phyloP scores from a whole-genome alignment of 2,888 invertebrate species.

The Pseudoips prasinana region DNA sequence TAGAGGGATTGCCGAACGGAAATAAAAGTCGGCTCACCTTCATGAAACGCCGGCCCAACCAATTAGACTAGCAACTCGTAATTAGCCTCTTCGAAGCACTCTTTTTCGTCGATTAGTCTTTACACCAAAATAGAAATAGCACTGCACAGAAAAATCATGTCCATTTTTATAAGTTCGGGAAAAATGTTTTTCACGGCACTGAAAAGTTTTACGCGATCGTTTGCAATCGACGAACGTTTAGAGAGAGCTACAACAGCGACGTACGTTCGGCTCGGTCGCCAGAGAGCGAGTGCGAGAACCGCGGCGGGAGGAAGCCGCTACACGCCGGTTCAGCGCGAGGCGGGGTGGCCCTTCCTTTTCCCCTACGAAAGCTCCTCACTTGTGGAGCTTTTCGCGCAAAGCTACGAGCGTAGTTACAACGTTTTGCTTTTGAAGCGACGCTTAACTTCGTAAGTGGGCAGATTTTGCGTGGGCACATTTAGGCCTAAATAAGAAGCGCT shows the following conservation, averaged over 20 bases:
- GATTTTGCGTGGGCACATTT: slow-evolving; percentile 74
- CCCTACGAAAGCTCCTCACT: slow-evolving; percentile 60
- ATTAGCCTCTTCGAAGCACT: slow-evolving; percentile 73
- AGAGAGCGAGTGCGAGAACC: slow-evolving; percentile 65
- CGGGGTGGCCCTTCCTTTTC: slow-evolving; percentile 72
- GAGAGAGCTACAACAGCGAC: slow-evolving; percentile 33
- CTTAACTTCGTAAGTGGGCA: slow-evolving; percentile 78
- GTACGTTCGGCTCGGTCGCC: slow-evolving; percentile 53
- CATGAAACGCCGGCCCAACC: slow-evolving; percentile 79
- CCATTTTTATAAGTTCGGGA: slow-evolving; percentile 49
- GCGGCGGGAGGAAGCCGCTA: slow-evolving; percentile 42
- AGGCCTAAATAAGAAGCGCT: slow-evolving; percentile 74
- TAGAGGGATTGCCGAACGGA: slow-evolving; percentile 81
- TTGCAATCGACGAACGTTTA: slow-evolving; percentile 22
- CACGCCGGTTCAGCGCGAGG: slow-evolving; percentile 43
- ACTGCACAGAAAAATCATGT: slow-evolving; percentile 61
- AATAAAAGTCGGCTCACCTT: slow-evolving; percentile 81
- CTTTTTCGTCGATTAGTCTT: slow-evolving; percentile 55
- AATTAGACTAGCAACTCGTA: slow-evolving; percentile 76
- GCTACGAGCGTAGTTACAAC: slow-evolving; percentile 44
- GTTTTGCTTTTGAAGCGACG: slow-evolving; percentile 45
- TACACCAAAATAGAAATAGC: slow-evolving; percentile 54
- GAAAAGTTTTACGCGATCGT: slow-evolving; percentile 78
- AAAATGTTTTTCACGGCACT: slow-evolving; percentile 56
- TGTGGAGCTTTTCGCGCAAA: slow-evolving; percentile 68